Percentiles rank a stretch among this genome's conserved stretches.
These are phyloP conservation scores for Ifrita kowaldi DNA, from an alignment of 2,113 vertebrate genomes.

Conservation along the genomic window DNA sequence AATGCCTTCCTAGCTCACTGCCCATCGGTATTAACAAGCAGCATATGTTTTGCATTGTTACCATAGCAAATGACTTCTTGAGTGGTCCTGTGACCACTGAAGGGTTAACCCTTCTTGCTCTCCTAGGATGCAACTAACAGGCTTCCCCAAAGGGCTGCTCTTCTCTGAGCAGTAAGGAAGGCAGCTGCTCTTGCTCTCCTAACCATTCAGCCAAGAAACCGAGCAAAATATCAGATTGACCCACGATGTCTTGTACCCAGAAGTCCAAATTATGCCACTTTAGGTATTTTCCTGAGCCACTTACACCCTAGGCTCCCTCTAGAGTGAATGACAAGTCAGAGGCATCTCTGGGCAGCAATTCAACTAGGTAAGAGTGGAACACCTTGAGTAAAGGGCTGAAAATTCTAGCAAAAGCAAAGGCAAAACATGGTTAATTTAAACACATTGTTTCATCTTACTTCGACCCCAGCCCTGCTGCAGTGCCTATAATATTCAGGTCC, in stretches of 20 bases:
- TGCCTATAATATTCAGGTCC: neutral
- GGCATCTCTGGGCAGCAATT: neutral
- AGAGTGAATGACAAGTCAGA: neutral
- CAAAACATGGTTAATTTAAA: neutral
- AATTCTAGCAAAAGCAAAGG: neutral
- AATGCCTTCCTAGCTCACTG: neutral
- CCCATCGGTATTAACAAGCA: neutral
- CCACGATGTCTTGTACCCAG: fast-evolving
- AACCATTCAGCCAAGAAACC: neutral
- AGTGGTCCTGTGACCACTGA: neutral
- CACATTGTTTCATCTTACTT: neutral
- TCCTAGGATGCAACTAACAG: neutral
- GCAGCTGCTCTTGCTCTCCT: neutral
- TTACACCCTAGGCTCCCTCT: neutral
- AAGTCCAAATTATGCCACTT: neutral
- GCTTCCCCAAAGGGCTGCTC: neutral
- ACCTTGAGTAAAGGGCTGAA: neutral
- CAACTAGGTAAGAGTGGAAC: neutral
- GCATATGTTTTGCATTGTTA: neutral
- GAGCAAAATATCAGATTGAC: neutral
- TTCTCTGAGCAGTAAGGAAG: neutral
- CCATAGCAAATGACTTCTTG: neutral
- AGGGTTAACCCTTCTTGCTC: neutral
- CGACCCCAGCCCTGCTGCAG: neutral
- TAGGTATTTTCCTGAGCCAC: neutral